Base-by-base conservation (phyloP, 2,113 vertebrate species). In the Rhinichthys klamathensis region DNA sequence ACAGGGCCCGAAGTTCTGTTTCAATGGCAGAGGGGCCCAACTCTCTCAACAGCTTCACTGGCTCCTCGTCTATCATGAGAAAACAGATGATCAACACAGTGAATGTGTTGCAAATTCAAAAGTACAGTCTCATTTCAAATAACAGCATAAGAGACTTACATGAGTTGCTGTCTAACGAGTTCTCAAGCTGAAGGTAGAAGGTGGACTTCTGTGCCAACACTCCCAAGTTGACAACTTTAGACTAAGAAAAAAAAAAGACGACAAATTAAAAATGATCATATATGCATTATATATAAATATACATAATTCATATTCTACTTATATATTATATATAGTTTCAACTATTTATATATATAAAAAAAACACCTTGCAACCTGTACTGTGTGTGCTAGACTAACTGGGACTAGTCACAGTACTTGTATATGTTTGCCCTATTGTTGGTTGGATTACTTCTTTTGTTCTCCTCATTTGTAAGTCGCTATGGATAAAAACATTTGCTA, bases 141-240 rank as follows among this genome's bases (percentile, higher is more conserved):
- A 56, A 56, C 46, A 30, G 44, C n/a, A 51, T 65, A 56, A 25
- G 4, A 30, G 6, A 95, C 97, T 98, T 95, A 99, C 96, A 97
- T 38, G 94, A 89, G 2, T 92, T 92, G 86, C 85, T 93, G 83
- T 80, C 73, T 54, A 96, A 73, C 11, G 96, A 96, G 73, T 95
- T 93, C 87, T 98, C 96, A 91, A 99, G 96, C 80, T 91, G 93
- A 72, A 93, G 4, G 76, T 84, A 94, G 92, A 99, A 97, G 82
- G 94, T 90, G 56, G 97, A 97, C 90, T 96, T 97, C 91, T 96
- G 96, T 70, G 93, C 92, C 91, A 97, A 88, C 25, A 93, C 84
- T 69, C 96, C 96, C 89, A 96, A 93, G 41, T 92, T 93, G 88
- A 98, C 90, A 32, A 99, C 87, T 93, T 97, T 98, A 0, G 97